Evolutionary conservation across 1,140 invertebrate genomes (phyloP).

Genomic region (Polypedilum vanderplanki): DNA sequence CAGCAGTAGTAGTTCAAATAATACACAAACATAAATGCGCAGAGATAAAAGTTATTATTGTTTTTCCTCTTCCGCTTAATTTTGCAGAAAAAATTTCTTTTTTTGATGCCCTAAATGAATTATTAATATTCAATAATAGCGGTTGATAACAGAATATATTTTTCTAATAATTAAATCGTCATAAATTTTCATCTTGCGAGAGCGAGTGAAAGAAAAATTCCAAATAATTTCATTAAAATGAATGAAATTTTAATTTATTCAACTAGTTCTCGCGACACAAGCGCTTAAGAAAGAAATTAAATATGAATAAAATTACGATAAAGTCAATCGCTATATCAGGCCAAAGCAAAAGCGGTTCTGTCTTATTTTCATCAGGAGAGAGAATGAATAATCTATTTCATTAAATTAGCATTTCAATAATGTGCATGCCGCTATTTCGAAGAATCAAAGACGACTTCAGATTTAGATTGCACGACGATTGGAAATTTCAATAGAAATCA

Average conservation of each 20-base stretch:
- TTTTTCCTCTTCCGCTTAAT: neutral
- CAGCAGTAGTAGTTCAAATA: too few species aligned
- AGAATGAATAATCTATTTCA: neutral
- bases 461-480: too few species aligned
- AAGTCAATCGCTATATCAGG: neutral
- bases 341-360: neutral
- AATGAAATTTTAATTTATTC: constrained; percentile 15
- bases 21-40: neutral
- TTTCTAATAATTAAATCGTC: constrained; percentile 4
- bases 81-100: neutral
- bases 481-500: too few species aligned
- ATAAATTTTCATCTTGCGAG: neutral
- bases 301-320: constrained; percentile 14
- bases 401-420: constrained; percentile 19
- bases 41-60: neutral
- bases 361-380: neutral
- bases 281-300: neutral
- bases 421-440: neutral
- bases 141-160: neutral
- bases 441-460: too few species aligned
- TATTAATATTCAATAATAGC: neutral
- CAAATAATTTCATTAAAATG: constrained; percentile 14
- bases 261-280: neutral
- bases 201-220: neutral
- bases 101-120: neutral